Evolutionary conservation across 2,888 invertebrate genomes (phyloP).

Genomic region (Eupeodes luniger): DNA sequence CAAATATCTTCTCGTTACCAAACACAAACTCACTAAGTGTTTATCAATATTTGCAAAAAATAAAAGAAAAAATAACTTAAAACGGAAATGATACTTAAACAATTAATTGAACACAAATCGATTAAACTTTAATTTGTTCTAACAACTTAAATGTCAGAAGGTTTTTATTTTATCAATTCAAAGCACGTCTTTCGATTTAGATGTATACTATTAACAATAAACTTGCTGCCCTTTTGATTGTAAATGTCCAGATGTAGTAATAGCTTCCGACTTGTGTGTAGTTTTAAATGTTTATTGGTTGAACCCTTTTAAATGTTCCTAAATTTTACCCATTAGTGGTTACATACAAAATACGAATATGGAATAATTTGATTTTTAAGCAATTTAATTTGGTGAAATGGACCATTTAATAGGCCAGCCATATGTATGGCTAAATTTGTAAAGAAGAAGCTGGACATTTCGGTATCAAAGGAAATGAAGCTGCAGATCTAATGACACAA

Average conservation of each 20-base stretch:
- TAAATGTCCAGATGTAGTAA: not conserved
- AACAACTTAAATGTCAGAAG: slow-evolving; percentile 39
- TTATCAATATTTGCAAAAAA: no score
- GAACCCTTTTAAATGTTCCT: slow-evolving; percentile 1
- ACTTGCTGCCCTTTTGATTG: not conserved
- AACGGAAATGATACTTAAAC: slow-evolving; percentile 25
- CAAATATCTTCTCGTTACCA: no score
- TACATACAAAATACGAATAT: not conserved
- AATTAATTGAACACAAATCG: slow-evolving; percentile 64
- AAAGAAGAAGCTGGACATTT: no score
- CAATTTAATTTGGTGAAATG: not conserved
- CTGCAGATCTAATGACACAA: no score
- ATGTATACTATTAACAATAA: not conserved
- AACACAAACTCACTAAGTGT: no score
- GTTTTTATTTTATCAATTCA: slow-evolving; percentile 43
- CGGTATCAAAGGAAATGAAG: no score
- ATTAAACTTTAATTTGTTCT: slow-evolving; percentile 62
- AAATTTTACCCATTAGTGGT: not conserved
- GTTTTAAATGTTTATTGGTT: not conserved
- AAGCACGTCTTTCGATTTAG: slow-evolving; percentile 52
- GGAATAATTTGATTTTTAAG: not conserved
- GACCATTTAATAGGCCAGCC: not conserved
- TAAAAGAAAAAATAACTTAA: no score
- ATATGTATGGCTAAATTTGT: no score
- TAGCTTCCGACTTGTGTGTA: not conserved